phyloP scores from a whole-genome alignment of 2,797 vertebrate species.

The Anguilla anguilla region DNA sequence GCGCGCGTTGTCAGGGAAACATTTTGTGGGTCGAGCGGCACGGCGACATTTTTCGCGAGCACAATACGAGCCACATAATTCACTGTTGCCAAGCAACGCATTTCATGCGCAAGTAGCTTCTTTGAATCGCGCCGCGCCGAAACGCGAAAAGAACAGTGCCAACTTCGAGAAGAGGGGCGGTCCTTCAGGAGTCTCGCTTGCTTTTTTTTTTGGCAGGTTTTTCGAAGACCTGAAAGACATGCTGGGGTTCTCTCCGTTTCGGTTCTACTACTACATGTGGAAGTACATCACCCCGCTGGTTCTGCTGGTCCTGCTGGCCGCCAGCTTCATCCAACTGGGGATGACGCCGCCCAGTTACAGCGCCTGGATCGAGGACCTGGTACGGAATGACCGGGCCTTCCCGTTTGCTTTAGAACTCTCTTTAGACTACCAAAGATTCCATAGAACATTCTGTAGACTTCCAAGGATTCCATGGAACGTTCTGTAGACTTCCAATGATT shows the following conservation, averaged over 20 bases:
- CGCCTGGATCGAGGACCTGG: slow-evolving; percentile 90
- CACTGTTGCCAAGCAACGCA: not conserved
- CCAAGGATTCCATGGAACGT: too few species aligned
- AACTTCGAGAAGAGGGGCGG: not conserved
- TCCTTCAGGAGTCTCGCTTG: not conserved
- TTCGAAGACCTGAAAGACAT: slow-evolving; percentile 96
- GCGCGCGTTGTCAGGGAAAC: not conserved
- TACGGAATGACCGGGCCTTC: slow-evolving; percentile 60
- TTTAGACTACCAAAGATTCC: too few species aligned
- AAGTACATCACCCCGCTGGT: slow-evolving; percentile 89
- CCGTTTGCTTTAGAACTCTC: not conserved
- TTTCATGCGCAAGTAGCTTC: not conserved
- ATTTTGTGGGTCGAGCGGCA: not conserved
- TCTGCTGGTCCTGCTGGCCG: slow-evolving; percentile 77
- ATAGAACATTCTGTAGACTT: too few species aligned
- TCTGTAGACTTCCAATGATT: too few species aligned
- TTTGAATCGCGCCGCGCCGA: not conserved
- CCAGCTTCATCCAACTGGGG: slow-evolving; percentile 88
- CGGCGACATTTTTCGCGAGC: not conserved
- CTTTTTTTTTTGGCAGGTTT: slow-evolving; percentile 71
- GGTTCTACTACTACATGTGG: slow-evolving; percentile 95
- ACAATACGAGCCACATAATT: not conserved
- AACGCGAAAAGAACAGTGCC: not conserved
- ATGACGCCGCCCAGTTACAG: slow-evolving; percentile 90
- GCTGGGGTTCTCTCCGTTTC: slow-evolving; percentile 90